A percentile compares a stretch with the other conserved stretches of the same genome.
Conservation (phyloP, 30 jellyfish, hydroid and myxozoan species). For the Catostylus mosaicus region DNA sequence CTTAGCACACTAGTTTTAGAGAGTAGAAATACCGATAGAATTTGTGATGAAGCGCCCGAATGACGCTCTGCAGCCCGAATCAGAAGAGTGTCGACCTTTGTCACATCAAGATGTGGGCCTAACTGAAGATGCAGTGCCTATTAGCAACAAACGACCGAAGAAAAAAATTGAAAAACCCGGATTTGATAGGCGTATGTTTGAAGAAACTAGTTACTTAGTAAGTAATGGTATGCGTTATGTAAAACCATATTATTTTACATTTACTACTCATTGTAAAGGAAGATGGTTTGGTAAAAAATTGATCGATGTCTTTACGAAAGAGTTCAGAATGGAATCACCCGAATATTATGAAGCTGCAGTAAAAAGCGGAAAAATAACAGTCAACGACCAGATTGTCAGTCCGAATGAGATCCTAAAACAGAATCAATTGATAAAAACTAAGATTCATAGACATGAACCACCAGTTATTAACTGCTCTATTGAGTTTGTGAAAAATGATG, state of each 20-base stretch:
- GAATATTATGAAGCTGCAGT: constrained; percentile 88
- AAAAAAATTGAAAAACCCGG: constrained; percentile 68
- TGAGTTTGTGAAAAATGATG: constrained; percentile 81
- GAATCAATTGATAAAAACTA: constrained; percentile 75
- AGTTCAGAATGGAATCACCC: constrained; percentile 88
- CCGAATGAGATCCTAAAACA: constrained; percentile 59
- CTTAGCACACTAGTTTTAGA: no score
- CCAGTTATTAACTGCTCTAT: constrained; percentile 79
- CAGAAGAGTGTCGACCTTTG: neutral
- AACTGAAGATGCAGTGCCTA: neutral
- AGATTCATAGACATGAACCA: constrained; percentile 95
- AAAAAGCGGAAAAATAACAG: constrained; percentile 81
- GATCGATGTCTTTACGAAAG: constrained; percentile 76
- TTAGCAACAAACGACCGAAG: neutral
- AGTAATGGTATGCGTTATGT: constrained; percentile 83
- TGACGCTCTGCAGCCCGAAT: neutral
- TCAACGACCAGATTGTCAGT: constrained; percentile 70
- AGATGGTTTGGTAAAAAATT: constrained; percentile 85
- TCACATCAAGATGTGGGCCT: neutral
- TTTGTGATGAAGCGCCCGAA: neutral
- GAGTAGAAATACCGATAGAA: no score
- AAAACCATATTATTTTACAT: constrained; percentile 82
- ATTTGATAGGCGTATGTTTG: constrained; percentile 83
- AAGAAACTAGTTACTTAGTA: constrained; percentile 62
- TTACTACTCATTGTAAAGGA: constrained; percentile 89